A percentile compares a stretch with the other conserved stretches of the same genome.
These are phyloP conservation scores for rabbit (Oryctolagus cuniculus) DNA, from an alignment of 2,113 vertebrate genomes.

Conservation along the genomic window mOryCun1.1 NC_091438.1:63128001-63128500, in stretches of 20 bases:
- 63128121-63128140: neutral
- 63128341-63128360: neutral
- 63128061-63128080: neutral
- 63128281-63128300: neutral
- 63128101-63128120: neutral
- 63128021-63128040: neutral
- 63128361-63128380: constrained; percentile 20
- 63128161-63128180: neutral
- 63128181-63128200: neutral
- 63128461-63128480: constrained; percentile 60
- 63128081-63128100: neutral
- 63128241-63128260: neutral
- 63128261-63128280: neutral
- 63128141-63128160: neutral
- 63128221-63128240: neutral
- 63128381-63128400: constrained; percentile 16
- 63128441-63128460: constrained; percentile 49
- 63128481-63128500: constrained; percentile 65
- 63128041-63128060: neutral
- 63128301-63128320: neutral
- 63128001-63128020: neutral
- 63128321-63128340: neutral
- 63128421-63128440: constrained; percentile 63
- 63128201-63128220: neutral
- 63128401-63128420: constrained; percentile 10